phyloP scores from a whole-genome alignment of 2,113 vertebrate species.

The Trinectes maculatus region DNA sequence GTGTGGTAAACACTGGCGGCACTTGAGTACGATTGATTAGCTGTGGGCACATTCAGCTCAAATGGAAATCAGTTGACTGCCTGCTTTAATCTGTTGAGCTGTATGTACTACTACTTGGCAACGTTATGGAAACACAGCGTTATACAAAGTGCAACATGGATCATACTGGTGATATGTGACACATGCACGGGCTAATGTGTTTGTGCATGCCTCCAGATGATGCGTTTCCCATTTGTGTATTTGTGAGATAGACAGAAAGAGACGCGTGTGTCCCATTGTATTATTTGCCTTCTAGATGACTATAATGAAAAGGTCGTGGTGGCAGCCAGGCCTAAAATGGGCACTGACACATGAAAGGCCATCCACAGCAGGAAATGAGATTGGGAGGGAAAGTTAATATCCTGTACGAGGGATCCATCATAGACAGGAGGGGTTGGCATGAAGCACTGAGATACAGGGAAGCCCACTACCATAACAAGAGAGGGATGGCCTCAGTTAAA shows the following conservation, averaged over 20 bases:
- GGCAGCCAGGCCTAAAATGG: constrained; percentile 63
- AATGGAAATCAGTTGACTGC: constrained; percentile 50
- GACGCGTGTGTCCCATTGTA: constrained; percentile 13
- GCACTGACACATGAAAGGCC: constrained; percentile 76
- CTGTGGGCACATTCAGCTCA: constrained; percentile 45
- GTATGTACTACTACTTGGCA: constrained; percentile 22
- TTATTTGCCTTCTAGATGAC: constrained; percentile 31
- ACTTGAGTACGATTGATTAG: constrained; percentile 52
- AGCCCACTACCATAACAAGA: constrained; percentile 64
- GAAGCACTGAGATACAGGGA: constrained; percentile 40
- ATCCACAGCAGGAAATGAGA: constrained; percentile 78
- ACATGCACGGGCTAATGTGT: constrained; percentile 19
- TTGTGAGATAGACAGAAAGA: constrained; percentile 19
- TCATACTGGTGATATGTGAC: constrained; percentile 25
- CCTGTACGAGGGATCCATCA: constrained; percentile 60
- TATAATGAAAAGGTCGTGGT: constrained; percentile 64
- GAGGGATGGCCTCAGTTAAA: constrained; percentile 52
- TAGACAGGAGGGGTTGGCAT: constrained; percentile 20
- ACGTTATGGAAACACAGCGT: constrained; percentile 24
- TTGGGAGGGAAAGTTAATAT: constrained; percentile 75
- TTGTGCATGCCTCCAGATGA: constrained; percentile 13
- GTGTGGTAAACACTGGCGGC: constrained; percentile 18
- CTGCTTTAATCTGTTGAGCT: constrained; percentile 49
- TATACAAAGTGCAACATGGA: constrained; percentile 25
- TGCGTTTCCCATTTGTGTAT: constrained; percentile 25